Percentiles rank a stretch among this genome's conserved stretches.
phyloP scores from a whole-genome alignment of 1,140 invertebrate species.

The Pseudoatta argentina region DNA sequence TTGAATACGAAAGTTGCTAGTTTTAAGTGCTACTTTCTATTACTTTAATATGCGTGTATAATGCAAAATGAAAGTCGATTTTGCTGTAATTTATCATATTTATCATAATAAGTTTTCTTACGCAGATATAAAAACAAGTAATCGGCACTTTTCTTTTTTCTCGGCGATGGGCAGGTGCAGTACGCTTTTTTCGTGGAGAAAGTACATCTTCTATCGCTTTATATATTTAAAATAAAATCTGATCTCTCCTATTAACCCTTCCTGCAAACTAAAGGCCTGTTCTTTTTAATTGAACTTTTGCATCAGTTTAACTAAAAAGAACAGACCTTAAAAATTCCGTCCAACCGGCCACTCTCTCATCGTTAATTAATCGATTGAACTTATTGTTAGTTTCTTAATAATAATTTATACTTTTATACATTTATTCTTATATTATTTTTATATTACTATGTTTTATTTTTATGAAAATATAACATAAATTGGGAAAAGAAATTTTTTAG shows the following conservation, averaged over 20 bases:
- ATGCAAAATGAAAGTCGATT: conserved; percentile 10
- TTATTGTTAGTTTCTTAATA: neutral
- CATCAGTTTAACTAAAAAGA: too few species aligned
- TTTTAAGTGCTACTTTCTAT: conserved; percentile 27
- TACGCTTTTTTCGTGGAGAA: conserved; percentile 18
- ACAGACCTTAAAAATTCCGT: neutral
- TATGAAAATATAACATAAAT: neutral
- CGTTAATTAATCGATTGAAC: neutral
- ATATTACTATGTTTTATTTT: neutral
- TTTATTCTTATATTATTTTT: neutral
- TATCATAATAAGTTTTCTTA: conserved; percentile 17
- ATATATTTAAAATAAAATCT: conserved; percentile 22
- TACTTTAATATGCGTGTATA: neutral
- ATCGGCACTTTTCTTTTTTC: neutral
- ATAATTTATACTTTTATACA: neutral
- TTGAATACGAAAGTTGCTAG: neutral
- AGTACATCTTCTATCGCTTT: conserved; percentile 9
- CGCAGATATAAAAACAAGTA: neutral
- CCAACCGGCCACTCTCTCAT: neutral
- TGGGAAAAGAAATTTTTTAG: neutral
- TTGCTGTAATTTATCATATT: neutral
- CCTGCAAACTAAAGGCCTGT: neutral
- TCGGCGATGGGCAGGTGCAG: neutral
- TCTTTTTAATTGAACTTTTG: too few species aligned
- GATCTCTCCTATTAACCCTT: neutral